Conservation (phyloP, 2,888 invertebrate species). For the Watsonalla cultraria region DNA sequence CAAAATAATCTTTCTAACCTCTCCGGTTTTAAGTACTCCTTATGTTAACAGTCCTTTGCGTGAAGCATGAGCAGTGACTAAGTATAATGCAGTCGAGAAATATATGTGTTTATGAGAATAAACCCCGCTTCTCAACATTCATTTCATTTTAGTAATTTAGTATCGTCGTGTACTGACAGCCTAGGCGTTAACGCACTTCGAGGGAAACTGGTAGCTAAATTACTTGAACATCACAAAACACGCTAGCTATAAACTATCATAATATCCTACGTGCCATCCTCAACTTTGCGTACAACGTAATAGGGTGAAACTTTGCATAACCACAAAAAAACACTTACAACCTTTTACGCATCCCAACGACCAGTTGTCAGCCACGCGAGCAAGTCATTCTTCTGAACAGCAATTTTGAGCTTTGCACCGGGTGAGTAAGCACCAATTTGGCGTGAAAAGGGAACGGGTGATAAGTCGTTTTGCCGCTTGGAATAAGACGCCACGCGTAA, state of each 20-base stretch:
- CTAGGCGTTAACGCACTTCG: constrained; percentile 35
- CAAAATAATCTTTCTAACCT: too few species aligned
- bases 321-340: constrained; percentile 13
- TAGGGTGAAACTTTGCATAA: constrained; percentile 18
- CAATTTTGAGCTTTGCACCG: constrained; percentile 33
- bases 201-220: constrained; percentile 46
- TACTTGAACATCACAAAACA: constrained; percentile 39
- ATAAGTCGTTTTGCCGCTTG: constrained; percentile 27
- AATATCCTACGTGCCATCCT: constrained; percentile 13
- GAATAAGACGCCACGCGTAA: constrained; percentile 43
- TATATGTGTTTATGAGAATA: too few species aligned
- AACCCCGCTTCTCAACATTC: constrained; percentile 7
- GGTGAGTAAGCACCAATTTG: constrained; percentile 35
- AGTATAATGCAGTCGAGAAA: too few species aligned
- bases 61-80: too few species aligned
- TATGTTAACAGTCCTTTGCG: too few species aligned
- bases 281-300: constrained; percentile 13
- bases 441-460: constrained; percentile 31
- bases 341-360: constrained; percentile 16
- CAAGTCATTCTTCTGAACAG: constrained; percentile 26
- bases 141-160: constrained; percentile 20
- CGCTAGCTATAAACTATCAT: constrained; percentile 34
- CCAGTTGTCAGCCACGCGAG: constrained; percentile 38
- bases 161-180: not conserved
- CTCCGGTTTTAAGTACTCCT: too few species aligned